These are phyloP conservation scores for Tapera naevia DNA, from an alignment of 2,797 vertebrate genomes.

Conservation along the genomic window DNA sequence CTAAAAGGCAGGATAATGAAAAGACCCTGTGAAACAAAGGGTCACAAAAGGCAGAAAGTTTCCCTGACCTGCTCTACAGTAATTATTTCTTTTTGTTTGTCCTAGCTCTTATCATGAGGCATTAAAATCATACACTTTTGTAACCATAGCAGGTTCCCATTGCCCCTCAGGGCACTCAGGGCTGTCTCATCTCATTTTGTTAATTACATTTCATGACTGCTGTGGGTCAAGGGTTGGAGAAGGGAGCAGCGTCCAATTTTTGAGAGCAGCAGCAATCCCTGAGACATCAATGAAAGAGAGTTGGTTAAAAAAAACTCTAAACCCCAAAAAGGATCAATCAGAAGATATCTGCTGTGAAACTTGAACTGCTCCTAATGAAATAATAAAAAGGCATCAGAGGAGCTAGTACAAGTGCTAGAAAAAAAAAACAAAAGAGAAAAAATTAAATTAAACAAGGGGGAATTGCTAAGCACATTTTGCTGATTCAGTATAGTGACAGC, in stretches of 20 bases:
- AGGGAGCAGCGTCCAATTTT: slow-evolving; percentile 65
- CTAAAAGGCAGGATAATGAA: slow-evolving; percentile 11
- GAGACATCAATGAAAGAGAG: slow-evolving; percentile 43
- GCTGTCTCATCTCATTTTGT: slow-evolving; percentile 75
- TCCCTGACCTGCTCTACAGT: slow-evolving; percentile 36
- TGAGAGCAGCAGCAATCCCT: slow-evolving; percentile 47
- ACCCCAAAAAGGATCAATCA: slow-evolving; percentile 54
- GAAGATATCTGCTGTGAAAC: slow-evolving; percentile 43
- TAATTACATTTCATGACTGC: slow-evolving; percentile 75
- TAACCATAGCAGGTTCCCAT: slow-evolving; percentile 68
- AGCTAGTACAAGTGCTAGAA: neutral
- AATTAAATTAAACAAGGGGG: neutral
- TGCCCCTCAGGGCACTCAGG: slow-evolving; percentile 55
- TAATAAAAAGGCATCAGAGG: neutral
- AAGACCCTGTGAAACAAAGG: slow-evolving; percentile 14
- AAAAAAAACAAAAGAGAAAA: neutral
- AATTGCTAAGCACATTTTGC: slow-evolving; percentile 3
- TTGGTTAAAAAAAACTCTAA: neutral
- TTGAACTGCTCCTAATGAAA: slow-evolving; percentile 37
- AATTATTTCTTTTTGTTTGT: slow-evolving; percentile 53
- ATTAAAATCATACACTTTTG: slow-evolving; percentile 70
- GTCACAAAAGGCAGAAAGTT: slow-evolving; percentile 58
- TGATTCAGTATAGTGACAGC: slow-evolving; percentile 2
- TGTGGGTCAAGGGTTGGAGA: slow-evolving; percentile 65
- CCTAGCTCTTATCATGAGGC: slow-evolving; percentile 65